phyloP scores from a whole-genome alignment of 2,797 vertebrate species.

The Amblyraja radiata region DNA sequence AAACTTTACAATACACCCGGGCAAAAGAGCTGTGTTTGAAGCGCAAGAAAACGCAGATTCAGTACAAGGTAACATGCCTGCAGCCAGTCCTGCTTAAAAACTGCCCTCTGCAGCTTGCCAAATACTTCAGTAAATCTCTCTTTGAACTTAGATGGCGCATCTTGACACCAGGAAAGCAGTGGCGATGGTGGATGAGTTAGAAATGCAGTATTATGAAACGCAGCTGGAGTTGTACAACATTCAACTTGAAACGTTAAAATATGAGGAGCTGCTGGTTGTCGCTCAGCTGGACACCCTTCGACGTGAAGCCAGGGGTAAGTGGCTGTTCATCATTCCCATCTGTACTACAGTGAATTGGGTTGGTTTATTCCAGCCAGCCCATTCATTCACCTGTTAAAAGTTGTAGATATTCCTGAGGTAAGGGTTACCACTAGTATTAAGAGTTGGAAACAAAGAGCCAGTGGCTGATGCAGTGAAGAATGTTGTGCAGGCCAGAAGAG shows the following conservation, averaged over 20 bases:
- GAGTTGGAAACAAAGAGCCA: no score
- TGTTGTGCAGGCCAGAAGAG: neutral
- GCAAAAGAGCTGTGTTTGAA: conserved; percentile 80
- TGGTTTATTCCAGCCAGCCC: neutral
- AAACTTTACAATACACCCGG: conserved; percentile 84
- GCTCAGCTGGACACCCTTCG: conserved; percentile 74
- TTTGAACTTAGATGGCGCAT: conserved; percentile 61
- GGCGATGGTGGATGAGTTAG: conserved; percentile 67
- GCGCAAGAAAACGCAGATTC: conserved; percentile 68
- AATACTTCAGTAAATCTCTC: neutral
- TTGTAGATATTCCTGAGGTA: no score
- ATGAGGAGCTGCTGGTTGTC: conserved; percentile 82
- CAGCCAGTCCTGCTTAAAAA: neutral
- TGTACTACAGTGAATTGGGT: neutral
- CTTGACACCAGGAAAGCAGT: conserved; percentile 55
- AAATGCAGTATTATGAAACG: conserved; percentile 82
- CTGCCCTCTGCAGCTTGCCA: neutral
- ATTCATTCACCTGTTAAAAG: neutral
- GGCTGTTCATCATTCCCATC: neutral
- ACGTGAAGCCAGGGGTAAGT: conserved; percentile 79
- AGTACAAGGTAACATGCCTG: conserved; percentile 58
- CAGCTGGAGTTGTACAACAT: conserved; percentile 82
- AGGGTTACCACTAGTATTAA: no score
- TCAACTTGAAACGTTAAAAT: conserved; percentile 82
- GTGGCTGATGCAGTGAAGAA: neutral